Evolutionary conservation across 2,888 invertebrate species (phyloP), one percentile per base, ranked within the genome.

Genomic region (Eueremaeus valkanovi): DNA sequence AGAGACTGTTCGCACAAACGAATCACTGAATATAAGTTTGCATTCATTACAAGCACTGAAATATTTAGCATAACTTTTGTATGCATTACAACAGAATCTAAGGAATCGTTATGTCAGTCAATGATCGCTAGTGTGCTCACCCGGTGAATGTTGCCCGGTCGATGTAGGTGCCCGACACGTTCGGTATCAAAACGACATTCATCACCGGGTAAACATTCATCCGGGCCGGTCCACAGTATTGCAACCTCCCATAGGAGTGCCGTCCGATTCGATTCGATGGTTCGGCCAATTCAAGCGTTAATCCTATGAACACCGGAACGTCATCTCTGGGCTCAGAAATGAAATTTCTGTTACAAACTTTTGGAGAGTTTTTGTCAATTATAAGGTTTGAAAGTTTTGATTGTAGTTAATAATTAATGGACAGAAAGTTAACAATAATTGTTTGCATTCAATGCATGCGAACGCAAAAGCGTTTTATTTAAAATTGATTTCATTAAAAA

Each of bases 131-230:
- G 70, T 70, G 70, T 42, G 45, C 40, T 63, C 18, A 74, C 63
- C 70, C 42, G 74, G 70, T 68, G 74, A 70, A 74, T 74, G 74
- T 36, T 74, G 45, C 70, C 70, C 74, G 66, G 74, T 61, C 11
- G 68, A 51, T 63, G 66, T 42, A 40, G 42, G 31, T 16, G 63
- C 16, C 70, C 21, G 27, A 21, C 33, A 42, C n/a, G 21, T 29
- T 18, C 16, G 36, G 13, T 24, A 18, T 70, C 42, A 45, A 13
- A 5, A 45, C 31, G 18, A 31, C 33, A 58, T 31, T 58, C 74
- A 74, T 74, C 74, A 74, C 74, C 74, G 74, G 74, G 74, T 74
- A 74, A 68, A 74, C 74, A 74, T 74, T 74, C 74, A 74, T 74
- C 74, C 74, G 68, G 74, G 66, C 42, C 33, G 18, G 21, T 24